Conservation (phyloP, 2,888 invertebrate species). For the Altica lythri region DNA sequence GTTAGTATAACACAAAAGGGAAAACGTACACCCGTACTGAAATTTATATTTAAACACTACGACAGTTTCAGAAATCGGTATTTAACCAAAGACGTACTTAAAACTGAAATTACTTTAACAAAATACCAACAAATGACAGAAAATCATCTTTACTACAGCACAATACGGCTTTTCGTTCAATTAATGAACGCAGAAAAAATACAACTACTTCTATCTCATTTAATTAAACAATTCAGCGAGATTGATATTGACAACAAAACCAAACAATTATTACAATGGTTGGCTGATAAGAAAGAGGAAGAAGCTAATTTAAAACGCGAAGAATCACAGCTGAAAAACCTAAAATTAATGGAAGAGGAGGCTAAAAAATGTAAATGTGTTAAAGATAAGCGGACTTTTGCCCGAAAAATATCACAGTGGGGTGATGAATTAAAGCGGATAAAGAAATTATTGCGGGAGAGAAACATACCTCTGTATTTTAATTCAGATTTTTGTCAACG, state of each 20-base stretch:
- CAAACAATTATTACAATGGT: neutral
- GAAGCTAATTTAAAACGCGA: neutral
- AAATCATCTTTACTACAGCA: conserved; percentile 10
- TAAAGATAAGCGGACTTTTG: conserved; percentile 26
- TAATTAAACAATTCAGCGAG: neutral
- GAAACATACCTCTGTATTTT: conserved; percentile 40
- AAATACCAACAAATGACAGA: conserved; percentile 1
- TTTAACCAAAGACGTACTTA: neutral
- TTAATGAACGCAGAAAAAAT: neutral
- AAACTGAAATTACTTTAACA: conserved; percentile 3
- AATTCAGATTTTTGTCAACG: conserved; percentile 41
- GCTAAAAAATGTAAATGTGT: conserved; percentile 29
- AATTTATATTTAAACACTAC: conserved; percentile 5
- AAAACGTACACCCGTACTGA: neutral
- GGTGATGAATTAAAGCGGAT: conserved; percentile 31
- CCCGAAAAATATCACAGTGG: conserved; percentile 39
- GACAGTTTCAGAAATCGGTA: conserved; percentile 5
- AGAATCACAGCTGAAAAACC: neutral
- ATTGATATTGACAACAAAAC: conserved; percentile 1
- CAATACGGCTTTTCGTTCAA: neutral
- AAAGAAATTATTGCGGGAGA: conserved; percentile 31
- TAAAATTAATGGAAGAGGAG: conserved; percentile 3
- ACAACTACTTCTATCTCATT: neutral
- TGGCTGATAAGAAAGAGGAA: neutral
- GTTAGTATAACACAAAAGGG: neutral